Evolutionary conservation across 2,888 invertebrate species (phyloP), one percentile per base, ranked within the genome.

Genomic region (Sinhomidia bicolor): DNA sequence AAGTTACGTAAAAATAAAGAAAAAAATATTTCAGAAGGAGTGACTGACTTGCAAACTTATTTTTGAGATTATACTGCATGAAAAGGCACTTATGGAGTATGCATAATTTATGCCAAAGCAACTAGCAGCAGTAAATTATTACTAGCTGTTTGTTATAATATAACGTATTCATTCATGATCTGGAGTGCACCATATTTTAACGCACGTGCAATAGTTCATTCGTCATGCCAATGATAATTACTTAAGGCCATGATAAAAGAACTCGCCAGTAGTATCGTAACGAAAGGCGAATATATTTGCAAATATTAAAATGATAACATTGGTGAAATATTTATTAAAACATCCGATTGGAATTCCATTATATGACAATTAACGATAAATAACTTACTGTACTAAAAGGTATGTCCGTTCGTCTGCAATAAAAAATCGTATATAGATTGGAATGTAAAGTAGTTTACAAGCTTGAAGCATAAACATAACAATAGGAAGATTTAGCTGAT

Each of bases 171-270:
- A 26, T 20, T 57, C 2, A 60, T 12, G 26, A 10, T 9, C 44
- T 57, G 57, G 9, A 20, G 10, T 57, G 44, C n/a, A 23, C 44
- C 23, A 20, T 41, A 71, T 71, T 71, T 71, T 12, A 44, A 41
- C 7, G 10, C 41, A 41, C 47, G 51, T 32, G 26, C 23, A 12
- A 60, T 83, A 83, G 71, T 83, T 29, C 84, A 84, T 84, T 84
- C 44, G 84, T 84, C 84, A 74, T 76, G 74, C 76, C 84, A 76
- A 23, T 36, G 12, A 36, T 6, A 71, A 83, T 57, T 68, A 36
- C 17, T 68, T 68, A 7, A 5, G 26, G 14, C 17, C 1, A 26
- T 7, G 14, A 2, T 5, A 17, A 20, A 17, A 54, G 17, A 14
- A n/a, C 51, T 51, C n/a, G 3, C 14, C 51, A 51, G n/a, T 14